Conservation (phyloP, 2,113 vertebrate species). For the Cyanistes caeruleus region DNA sequence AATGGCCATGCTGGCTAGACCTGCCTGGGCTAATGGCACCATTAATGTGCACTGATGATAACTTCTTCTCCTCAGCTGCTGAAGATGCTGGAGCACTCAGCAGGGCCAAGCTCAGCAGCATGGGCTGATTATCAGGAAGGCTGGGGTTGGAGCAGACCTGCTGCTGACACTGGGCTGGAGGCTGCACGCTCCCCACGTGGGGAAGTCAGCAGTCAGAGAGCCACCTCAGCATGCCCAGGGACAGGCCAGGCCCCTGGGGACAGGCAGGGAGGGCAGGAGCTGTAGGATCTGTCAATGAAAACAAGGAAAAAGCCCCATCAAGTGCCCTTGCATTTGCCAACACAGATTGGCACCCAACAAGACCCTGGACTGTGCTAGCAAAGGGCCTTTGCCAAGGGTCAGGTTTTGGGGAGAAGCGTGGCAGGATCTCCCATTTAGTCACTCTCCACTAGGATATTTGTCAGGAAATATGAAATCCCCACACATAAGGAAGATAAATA, state of each 20-base stretch:
- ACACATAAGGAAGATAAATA: background rate
- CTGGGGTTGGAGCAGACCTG: background rate
- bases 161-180: rapidly evolving
- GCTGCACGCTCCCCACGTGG: rapidly evolving
- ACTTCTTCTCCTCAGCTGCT: background rate
- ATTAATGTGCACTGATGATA: background rate
- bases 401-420: background rate
- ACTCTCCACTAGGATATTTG: background rate
- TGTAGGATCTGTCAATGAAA: background rate
- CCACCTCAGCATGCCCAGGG: background rate
- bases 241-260: background rate
- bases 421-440: background rate
- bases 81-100: background rate
- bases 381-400: background rate
- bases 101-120: background rate
- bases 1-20: background rate
- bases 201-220: background rate
- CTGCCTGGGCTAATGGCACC: background rate
- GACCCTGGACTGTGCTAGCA: rapidly evolving
- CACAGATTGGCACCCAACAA: rapidly evolving
- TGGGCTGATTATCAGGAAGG: background rate
- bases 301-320: background rate
- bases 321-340: background rate
- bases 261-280: background rate
- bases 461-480: background rate